Conservation (phyloP, 2,888 invertebrate genomes). For the Sthenelais limicola region DNA sequence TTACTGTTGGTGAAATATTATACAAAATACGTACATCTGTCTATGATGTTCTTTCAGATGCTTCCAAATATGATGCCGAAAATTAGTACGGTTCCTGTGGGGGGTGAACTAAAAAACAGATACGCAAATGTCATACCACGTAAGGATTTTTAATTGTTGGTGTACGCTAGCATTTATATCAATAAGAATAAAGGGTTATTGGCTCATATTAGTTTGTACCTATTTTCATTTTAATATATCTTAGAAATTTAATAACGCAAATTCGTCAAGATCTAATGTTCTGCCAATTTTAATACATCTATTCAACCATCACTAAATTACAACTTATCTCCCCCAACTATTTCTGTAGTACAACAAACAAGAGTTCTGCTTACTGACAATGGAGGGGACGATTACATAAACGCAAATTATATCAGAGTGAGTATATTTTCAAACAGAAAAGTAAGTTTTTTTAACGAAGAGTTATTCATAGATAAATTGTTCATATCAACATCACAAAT, state of each 20-base stretch:
- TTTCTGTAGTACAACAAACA: conserved; percentile 42
- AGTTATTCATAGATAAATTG: too few species aligned
- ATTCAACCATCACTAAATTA: too few species aligned
- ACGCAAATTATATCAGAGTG: conserved; percentile 93
- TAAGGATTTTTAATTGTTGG: conserved; percentile 49
- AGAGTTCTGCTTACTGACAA: conserved; percentile 22
- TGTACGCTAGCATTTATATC: neutral
- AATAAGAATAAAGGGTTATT: too few species aligned
- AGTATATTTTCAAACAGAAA: conserved; percentile 68
- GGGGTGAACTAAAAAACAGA: conserved; percentile 79
- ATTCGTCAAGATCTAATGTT: too few species aligned
- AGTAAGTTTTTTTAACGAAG: too few species aligned
- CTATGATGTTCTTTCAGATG: conserved; percentile 52
- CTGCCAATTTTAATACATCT: too few species aligned
- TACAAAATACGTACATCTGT: neutral
- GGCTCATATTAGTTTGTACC: too few species aligned
- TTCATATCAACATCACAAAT: too few species aligned
- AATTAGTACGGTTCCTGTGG: conserved; percentile 54
- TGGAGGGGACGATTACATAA: conserved; percentile 86
- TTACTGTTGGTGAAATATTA: neutral
- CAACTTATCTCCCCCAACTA: too few species aligned
- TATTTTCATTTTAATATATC: too few species aligned
- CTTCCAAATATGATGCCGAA: conserved; percentile 61
- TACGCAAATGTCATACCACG: conserved; percentile 94
- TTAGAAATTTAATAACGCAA: too few species aligned